Conservation (phyloP, 2,888 invertebrate genomes). For the Cyaniris semiargus region DNA sequence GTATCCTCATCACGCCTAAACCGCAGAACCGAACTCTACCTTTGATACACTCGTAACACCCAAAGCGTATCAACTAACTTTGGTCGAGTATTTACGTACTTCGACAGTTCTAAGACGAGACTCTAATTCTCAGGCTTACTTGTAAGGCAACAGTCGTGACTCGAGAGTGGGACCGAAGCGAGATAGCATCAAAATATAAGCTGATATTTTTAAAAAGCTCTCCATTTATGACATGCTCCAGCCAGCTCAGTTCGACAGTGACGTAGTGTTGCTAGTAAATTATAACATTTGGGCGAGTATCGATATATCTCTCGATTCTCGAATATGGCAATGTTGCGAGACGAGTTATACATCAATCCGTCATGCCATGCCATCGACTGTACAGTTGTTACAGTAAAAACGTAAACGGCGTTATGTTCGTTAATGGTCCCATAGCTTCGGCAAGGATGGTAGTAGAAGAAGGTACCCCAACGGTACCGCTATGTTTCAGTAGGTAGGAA, state of each 20-base stretch:
- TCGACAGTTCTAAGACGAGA: background rate
- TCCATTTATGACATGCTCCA: conserved; percentile 12
- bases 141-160: conserved; percentile 11
- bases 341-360: conserved; percentile 22
- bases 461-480: too few relatives aligned
- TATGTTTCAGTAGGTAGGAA: background rate
- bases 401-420: background rate
- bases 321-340: conserved; percentile 29
- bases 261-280: conserved; percentile 30
- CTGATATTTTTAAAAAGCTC: conserved; percentile 1
- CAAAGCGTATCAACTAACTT: background rate
- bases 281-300: conserved; percentile 28
- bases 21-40: too few relatives aligned
- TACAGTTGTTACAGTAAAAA: background rate
- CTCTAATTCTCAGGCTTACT: background rate
- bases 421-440: too few relatives aligned
- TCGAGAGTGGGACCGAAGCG: background rate
- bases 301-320: conserved; percentile 28
- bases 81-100: background rate
- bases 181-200: conserved; percentile 22
- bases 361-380: conserved; percentile 17
- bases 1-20: background rate
- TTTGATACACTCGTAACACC: background rate
- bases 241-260: conserved; percentile 16
- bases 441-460: too few relatives aligned